Evolutionary conservation across 2,113 vertebrate species (phyloP), one percentile per base, ranked within the genome.

Genomic region (Rhinopomastus cyanomelas): DNA sequence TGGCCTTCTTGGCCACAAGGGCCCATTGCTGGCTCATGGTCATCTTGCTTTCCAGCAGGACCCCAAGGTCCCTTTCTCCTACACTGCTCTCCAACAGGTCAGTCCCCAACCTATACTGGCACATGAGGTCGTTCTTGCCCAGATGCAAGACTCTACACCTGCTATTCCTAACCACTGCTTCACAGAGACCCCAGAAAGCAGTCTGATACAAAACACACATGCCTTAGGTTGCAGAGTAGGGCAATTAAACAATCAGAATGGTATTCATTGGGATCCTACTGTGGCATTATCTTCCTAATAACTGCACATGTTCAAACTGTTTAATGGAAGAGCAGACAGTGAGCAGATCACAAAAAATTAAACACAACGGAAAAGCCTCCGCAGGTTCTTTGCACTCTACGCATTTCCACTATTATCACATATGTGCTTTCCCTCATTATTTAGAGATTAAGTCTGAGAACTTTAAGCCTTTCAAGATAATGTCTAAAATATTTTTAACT

Each of bases 381-480:
- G 74, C 32, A 55, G 68, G 15, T 85, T 61, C 56, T 83, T 87
- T 77, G 44, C 1, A 1, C 22, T 51, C n/a, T 7, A 69, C 61
- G 49, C 0, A 0, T 68, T 90, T 81, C 32, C 67, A 76, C 36
- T 62, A 64, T 55, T 51, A 67, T 60, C 52, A 67, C 52, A 42
- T 81, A 85, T 52, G 51, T 67, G 55, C 57, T 91, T 86, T 83
- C 46, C 51, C 88, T 92, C 76, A 91, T 95, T 95, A 94, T 61
- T 86, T 78, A 76, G 73, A 95, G 94, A 94, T 94, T 92, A 95
- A 84, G 61, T 55, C 53, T 51, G 59, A 84, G 92, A 91, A 88
- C 73, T 53, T 86, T 92, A 94, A 92, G 80, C 77, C 39, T 75
- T 27, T 75, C 69, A 81, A 73, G 57, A 68, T 55, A 82, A 81